phyloP scores from a whole-genome alignment of 2,113 vertebrate genomes.

The Ibidorhyncha struthersii region DNA sequence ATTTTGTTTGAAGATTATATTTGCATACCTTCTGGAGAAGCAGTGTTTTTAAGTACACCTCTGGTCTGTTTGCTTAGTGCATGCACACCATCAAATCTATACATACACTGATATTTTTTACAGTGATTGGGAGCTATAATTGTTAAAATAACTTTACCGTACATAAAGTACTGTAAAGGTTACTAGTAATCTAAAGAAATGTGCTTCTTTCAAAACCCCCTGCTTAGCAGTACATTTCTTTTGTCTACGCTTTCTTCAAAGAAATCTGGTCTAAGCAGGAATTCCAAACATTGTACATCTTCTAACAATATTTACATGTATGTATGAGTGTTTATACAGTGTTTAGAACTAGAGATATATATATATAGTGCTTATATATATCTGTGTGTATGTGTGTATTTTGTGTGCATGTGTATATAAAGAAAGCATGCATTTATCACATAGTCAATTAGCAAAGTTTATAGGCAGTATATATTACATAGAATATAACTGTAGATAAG shows the following conservation, averaged over 20 bases:
- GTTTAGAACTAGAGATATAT: background rate
- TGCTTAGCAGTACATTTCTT: background rate
- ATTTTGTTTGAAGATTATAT: slow-evolving; percentile 30
- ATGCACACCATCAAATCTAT: background rate
- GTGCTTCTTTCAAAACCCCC: background rate
- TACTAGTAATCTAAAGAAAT: background rate
- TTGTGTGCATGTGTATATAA: background rate
- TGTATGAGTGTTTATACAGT: background rate
- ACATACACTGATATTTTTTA: background rate
- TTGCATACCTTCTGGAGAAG: slow-evolving; percentile 18
- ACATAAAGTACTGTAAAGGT: background rate
- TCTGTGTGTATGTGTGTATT: background rate
- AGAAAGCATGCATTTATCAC: background rate
- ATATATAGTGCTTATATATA: background rate
- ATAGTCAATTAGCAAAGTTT: background rate
- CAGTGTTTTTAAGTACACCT: background rate
- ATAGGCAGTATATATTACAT: background rate
- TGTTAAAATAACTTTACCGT: background rate
- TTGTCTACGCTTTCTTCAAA: background rate
- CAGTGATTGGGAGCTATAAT: background rate
- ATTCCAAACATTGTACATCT: background rate
- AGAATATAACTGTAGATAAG: background rate
- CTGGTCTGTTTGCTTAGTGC: background rate
- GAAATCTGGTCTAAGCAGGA: background rate
- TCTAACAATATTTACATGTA: background rate